Conservation (phyloP, 2,797 vertebrate genomes). For the Enteromius afrohamiltoni region DNA sequence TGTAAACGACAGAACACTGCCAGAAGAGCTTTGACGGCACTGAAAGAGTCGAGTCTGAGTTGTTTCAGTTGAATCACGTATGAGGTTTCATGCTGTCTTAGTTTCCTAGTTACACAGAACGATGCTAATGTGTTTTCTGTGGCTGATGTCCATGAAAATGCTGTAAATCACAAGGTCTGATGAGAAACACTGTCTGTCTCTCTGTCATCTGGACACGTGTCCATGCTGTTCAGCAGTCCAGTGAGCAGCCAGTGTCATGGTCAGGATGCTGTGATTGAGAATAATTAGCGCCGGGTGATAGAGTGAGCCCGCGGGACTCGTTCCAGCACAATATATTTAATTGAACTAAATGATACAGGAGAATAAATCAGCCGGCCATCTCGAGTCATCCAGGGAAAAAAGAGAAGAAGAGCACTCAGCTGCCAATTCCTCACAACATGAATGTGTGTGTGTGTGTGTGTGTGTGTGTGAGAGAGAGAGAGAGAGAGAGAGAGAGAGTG, state of each 20-base stretch:
- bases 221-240: constrained; percentile 40
- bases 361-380: constrained; percentile 70
- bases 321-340: constrained; percentile 78
- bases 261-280: constrained; percentile 64
- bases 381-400: constrained; percentile 57
- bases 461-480: not conserved
- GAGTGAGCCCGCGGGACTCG: constrained; percentile 69
- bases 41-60: not conserved
- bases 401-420: constrained; percentile 67
- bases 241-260: constrained; percentile 60
- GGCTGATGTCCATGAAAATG: not conserved
- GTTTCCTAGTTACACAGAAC: not conserved
- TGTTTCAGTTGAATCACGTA: not conserved
- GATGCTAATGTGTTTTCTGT: no score
- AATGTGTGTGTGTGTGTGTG: constrained; percentile 38
- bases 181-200: constrained; percentile 3
- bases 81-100: not conserved
- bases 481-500: not conserved
- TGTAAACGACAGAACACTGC: not conserved
- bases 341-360: constrained; percentile 76
- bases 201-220: not conserved
- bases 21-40: no score
- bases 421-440: constrained; percentile 64
- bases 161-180: not conserved
- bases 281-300: constrained; percentile 73